Conservation (phyloP, 2,888 invertebrate genomes). For the Cephus rjabovi region DNA sequence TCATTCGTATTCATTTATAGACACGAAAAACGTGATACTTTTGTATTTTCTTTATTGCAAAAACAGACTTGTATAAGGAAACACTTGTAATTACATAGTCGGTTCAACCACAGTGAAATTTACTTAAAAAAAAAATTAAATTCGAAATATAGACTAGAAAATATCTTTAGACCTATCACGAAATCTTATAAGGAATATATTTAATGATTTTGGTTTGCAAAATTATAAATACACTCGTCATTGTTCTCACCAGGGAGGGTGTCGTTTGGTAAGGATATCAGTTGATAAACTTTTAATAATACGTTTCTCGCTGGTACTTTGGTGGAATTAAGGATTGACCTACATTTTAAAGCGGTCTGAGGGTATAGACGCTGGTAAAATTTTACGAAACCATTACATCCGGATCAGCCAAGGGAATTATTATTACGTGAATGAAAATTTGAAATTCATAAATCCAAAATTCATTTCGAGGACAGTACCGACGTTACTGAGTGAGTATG, state of each 20-base stretch:
- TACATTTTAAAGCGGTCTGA: background rate
- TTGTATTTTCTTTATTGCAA: no score
- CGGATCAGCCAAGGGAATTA: background rate
- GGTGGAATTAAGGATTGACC: constrained; percentile 5
- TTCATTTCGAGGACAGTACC: background rate
- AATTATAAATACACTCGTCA: background rate
- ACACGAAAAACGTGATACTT: background rate
- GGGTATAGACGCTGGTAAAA: background rate
- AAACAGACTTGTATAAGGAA: no score
- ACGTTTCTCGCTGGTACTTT: background rate
- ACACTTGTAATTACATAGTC: background rate
- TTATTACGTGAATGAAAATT: background rate
- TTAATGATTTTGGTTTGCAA: background rate
- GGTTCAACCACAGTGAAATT: no score
- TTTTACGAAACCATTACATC: background rate
- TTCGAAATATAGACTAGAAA: background rate
- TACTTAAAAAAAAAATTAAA: background rate
- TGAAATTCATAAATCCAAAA: background rate
- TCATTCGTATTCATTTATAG: background rate
- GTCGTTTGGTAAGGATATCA: background rate
- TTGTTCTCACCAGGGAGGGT: background rate
- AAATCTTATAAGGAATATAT: background rate
- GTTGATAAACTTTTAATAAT: constrained; percentile 6
- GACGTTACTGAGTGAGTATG: background rate
- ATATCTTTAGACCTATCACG: background rate